phyloP scores from a whole-genome alignment of 2,113 vertebrate genomes.

The Chaetops frenatus region DNA sequence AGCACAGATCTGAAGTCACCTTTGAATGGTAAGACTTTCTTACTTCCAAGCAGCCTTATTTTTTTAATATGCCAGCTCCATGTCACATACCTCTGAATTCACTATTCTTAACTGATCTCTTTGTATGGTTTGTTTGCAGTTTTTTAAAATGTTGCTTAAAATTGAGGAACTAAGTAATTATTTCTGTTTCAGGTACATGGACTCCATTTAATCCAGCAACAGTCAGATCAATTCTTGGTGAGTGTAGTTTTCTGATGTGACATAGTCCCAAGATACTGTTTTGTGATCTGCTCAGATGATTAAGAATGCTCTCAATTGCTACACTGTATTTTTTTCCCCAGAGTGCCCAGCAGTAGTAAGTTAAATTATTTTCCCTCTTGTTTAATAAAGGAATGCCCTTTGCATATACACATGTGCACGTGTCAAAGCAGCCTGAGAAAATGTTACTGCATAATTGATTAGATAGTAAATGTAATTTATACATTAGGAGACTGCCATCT shows the following conservation, averaged over 20 bases:
- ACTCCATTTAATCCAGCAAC: conserved; percentile 97
- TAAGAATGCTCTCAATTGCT: neutral
- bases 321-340: neutral
- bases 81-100: neutral
- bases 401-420: fast-evolving
- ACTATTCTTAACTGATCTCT: neutral
- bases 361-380: neutral
- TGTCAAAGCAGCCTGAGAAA: neutral
- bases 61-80: neutral
- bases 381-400: neutral
- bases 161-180: neutral
- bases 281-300: neutral
- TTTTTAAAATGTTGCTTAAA: neutral
- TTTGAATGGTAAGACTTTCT: neutral
- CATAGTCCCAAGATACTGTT: neutral
- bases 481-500: neutral
- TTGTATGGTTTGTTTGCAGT: neutral
- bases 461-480: neutral
- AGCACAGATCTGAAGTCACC: neutral
- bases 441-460: neutral
- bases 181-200: conserved; percentile 88
- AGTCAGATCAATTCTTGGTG: conserved; percentile 92
- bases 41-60: neutral
- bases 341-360: neutral
- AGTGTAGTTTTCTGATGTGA: conserved; percentile 52